phyloP scores from a whole-genome alignment of 1,140 invertebrate genomes.

The Lethrus apterus region DNA sequence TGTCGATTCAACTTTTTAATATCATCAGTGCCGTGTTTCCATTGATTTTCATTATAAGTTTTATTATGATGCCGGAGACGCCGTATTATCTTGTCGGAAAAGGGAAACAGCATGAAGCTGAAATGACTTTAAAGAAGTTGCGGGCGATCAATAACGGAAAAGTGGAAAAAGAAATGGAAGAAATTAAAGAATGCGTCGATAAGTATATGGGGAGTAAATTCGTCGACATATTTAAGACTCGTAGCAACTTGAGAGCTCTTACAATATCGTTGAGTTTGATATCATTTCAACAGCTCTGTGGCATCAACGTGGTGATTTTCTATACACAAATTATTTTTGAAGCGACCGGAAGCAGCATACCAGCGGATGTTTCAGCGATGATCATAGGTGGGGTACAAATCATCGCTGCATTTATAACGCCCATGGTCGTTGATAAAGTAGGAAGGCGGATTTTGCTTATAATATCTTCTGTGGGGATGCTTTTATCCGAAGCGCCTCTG shows the following conservation, averaged over 20 bases:
- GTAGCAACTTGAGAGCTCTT: conserved; percentile 52
- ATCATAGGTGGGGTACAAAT: conserved; percentile 68
- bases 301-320: conserved; percentile 76
- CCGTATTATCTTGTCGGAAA: conserved; percentile 61
- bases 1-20: conserved; percentile 48
- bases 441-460: conserved; percentile 64
- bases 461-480: conserved; percentile 55
- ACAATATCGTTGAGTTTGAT: conserved; percentile 60
- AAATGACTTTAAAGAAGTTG: conserved; percentile 53
- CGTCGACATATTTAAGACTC: conserved; percentile 46
- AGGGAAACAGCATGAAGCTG: conserved; percentile 51
- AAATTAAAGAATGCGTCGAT: conserved; percentile 33
- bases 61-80: conserved; percentile 58
- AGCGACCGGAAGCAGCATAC: conserved; percentile 48
- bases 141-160: conserved; percentile 52
- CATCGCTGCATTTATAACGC: conserved; percentile 55
- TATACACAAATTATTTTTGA: conserved; percentile 64
- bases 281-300: conserved; percentile 63
- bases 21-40: conserved; percentile 44
- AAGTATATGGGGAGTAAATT: conserved; percentile 40
- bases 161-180: conserved; percentile 45
- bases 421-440: conserved; percentile 61
- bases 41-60: conserved; percentile 44
- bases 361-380: conserved; percentile 57
- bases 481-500: conserved; percentile 20